Base-by-base conservation (phyloP, 2,113 vertebrate species). In the Anolis carolinensis region DNA sequence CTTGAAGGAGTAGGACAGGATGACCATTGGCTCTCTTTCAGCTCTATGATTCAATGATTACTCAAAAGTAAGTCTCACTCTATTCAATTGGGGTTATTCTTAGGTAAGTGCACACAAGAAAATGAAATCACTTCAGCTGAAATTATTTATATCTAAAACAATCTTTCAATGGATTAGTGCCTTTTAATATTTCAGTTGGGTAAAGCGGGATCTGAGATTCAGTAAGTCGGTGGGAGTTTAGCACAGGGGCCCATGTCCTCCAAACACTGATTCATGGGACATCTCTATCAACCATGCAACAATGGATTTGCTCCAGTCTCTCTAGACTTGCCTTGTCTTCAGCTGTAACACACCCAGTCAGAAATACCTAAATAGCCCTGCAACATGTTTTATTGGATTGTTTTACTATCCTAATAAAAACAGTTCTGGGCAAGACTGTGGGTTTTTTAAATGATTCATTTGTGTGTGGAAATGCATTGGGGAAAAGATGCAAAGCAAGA, bases 311-410 rank as follows among this genome's bases (percentile, higher is more conserved):
- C 32, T 90, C 90, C 76, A 83, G 90, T 85, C 89, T 85, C 89
- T 84, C 83, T 48, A 83, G 9, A 83, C 27, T 82, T 81, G 92
- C 93, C 91, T 55, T 55, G 9, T 95, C 90, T 94, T 92, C 90
- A 89, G 90, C 89, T 90, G 91, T 92, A 95, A 93, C 95, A 93
- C 91, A 95, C 93, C 92, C 91, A 44, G 63, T 85, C 90, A 93
- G 94, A 95, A 96, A 95, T 94, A 94, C 89, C 89, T 94, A 89
- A 91, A 83, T 93, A 93, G 92, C 87, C 86, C 89, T 94, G 85
- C 74, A 90, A 94, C 93, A 91, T 77, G 93, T 93, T 96, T 96
- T 95, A 95, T 95, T 93, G 93, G 92, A 91, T 93, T 95, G 93
- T 87, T 88, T 93, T 82, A 88, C 91, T 95, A 95, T 96, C 91